Evolutionary conservation across 2,888 invertebrate species (phyloP).

Genomic region (Hypercompe scribonia): DNA sequence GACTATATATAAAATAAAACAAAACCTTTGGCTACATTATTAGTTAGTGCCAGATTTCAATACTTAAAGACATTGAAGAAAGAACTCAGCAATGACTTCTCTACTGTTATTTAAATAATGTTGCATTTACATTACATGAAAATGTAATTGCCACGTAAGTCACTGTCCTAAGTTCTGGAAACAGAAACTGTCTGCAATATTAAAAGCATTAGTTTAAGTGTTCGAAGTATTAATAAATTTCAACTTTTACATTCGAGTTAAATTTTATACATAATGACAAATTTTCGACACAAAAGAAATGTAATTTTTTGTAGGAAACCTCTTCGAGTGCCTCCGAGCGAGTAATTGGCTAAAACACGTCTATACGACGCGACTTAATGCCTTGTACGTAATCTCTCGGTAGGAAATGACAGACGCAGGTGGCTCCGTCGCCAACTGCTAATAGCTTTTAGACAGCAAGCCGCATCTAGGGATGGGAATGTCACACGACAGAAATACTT

Average conservation of each 20-base stretch:
- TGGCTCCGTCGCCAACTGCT: slow-evolving; percentile 68
- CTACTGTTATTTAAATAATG: no score
- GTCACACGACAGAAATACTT: slow-evolving; percentile 9
- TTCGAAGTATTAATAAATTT: background rate
- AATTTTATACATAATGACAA: slow-evolving; percentile 3
- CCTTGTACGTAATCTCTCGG: slow-evolving; percentile 78
- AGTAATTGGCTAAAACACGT: slow-evolving; percentile 58
- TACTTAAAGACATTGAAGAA: no score
- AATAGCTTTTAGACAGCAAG: slow-evolving; percentile 46
- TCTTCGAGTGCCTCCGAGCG: slow-evolving; percentile 23
- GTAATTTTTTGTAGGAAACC: slow-evolving; percentile 16
- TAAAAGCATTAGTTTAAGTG: background rate
- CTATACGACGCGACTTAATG: slow-evolving; percentile 57
- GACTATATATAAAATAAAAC: no score
- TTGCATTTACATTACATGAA: no score
- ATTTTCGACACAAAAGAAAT: slow-evolving; percentile 8
- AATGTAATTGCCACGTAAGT: no score
- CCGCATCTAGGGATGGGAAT: slow-evolving; percentile 64
- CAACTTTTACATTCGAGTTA: background rate
- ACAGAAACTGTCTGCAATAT: background rate
- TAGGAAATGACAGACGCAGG: slow-evolving; percentile 82
- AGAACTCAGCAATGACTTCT: no score
- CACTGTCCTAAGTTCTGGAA: background rate
- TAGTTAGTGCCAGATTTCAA: no score
- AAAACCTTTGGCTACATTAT: no score